phyloP scores from a whole-genome alignment of 2,888 invertebrate species.

The Ophion obscuratus region DNA sequence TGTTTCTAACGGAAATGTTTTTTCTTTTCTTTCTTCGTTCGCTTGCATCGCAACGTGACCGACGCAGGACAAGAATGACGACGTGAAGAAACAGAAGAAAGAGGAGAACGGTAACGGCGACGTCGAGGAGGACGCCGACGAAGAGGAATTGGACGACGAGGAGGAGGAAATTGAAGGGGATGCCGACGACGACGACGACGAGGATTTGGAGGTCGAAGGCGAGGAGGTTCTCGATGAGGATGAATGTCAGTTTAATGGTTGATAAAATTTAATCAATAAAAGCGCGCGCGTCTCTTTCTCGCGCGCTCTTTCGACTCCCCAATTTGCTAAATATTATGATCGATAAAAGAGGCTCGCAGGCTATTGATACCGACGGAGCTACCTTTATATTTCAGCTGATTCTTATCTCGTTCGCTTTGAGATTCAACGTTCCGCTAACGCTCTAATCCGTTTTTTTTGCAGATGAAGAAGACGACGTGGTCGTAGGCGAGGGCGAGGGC shows the following conservation, averaged over 20 bases:
- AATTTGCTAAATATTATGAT: constrained; percentile 28
- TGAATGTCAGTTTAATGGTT: constrained; percentile 73
- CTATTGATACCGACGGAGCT: constrained; percentile 3
- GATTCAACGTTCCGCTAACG: background rate
- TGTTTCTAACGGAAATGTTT: background rate
- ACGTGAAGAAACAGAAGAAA: constrained; percentile 92
- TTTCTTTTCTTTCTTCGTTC: background rate
- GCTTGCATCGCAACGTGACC: constrained; percentile 9
- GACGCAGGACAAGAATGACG: constrained; percentile 89
- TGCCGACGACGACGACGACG: constrained; percentile 89
- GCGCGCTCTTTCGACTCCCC: background rate
- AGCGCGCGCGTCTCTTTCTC: background rate
- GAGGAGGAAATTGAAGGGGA: constrained; percentile 88
- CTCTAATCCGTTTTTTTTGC: constrained; percentile 41
- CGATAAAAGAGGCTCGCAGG: constrained; percentile 16
- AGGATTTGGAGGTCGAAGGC: constrained; percentile 86
- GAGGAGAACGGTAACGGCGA: constrained; percentile 91
- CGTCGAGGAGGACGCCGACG: constrained; percentile 85
- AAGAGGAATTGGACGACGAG: constrained; percentile 88
- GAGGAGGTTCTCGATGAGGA: constrained; percentile 84
- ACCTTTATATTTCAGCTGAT: background rate
- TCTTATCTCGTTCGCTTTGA: background rate
- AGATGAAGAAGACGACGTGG: constrained; percentile 82
- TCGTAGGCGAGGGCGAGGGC: constrained; percentile 69
- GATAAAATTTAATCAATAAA: constrained; percentile 41